phyloP scores from a whole-genome alignment of 1,140 invertebrate species.

The Wiebesia pumilae region DNA sequence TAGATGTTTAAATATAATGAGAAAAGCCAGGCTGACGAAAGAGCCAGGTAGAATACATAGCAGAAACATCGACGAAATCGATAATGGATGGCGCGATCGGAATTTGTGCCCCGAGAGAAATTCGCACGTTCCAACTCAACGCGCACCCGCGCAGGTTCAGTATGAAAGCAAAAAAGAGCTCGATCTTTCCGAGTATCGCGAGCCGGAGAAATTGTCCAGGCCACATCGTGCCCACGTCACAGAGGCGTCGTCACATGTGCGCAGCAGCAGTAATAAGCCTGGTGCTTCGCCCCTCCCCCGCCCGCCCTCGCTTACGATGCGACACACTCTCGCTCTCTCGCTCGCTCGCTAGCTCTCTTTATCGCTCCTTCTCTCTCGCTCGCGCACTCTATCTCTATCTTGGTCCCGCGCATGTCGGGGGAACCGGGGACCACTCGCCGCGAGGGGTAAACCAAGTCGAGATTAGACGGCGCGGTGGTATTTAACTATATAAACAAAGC shows the following conservation, averaged over 20 bases:
- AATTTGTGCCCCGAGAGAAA: no score
- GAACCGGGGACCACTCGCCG: no score
- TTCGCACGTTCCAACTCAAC: no score
- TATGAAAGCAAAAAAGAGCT: neutral
- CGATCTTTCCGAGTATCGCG: neutral
- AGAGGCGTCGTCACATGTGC: neutral
- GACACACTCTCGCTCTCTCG: constrained; percentile 12
- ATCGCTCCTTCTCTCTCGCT: constrained; percentile 9
- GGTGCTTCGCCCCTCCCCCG: no score
- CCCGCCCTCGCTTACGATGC: neutral
- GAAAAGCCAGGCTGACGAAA: no score
- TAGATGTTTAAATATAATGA: no score
- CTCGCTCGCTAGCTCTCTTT: neutral
- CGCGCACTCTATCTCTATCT: neutral
- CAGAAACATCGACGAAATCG: no score
- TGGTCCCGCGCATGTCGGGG: no score
- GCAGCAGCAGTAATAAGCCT: neutral
- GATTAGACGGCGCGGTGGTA: constrained; percentile 22
- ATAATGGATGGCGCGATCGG: no score
- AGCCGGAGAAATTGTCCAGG: neutral
- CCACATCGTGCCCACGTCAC: neutral
- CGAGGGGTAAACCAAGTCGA: neutral
- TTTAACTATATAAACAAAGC: constrained; percentile 47
- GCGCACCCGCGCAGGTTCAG: neutral
- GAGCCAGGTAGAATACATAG: no score